A percentile compares a stretch with the other conserved stretches of the same genome.
Conservation (phyloP, 2,113 vertebrate genomes). For the Tragelaphus imberbis region DNA sequence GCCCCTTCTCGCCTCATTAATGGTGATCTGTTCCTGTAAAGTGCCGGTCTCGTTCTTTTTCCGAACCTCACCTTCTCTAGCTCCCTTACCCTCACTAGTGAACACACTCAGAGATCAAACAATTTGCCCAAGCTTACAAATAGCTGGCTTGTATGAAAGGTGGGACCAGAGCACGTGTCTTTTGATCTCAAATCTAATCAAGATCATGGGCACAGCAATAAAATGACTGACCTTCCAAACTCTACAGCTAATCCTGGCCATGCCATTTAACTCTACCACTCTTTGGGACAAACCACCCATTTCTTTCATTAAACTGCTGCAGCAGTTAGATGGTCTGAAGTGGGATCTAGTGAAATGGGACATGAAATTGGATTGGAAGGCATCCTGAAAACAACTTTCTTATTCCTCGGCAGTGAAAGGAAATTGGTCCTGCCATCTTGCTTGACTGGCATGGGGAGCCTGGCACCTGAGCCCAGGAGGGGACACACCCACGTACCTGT, state of each 20-base stretch:
- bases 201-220: background rate
- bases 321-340: background rate
- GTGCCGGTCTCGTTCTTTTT: background rate
- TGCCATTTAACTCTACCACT: background rate
- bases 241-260: background rate
- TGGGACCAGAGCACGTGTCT: background rate
- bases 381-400: background rate
- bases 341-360: background rate
- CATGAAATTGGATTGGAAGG: background rate
- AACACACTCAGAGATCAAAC: background rate
- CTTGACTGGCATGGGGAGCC: background rate
- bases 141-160: background rate
- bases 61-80: background rate
- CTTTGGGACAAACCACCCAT: background rate
- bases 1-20: background rate
- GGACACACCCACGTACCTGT: constrained; percentile 73
- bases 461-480: rapidly evolving
- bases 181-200: background rate
- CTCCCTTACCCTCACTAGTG: background rate
- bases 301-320: background rate
- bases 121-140: background rate
- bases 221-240: background rate
- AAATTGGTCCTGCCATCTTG: background rate
- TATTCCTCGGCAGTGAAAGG: background rate
- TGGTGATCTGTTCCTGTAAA: background rate